A percentile compares a stretch with the other conserved stretches of the same genome.
Conservation (phyloP, 2,797 vertebrate genomes). For the Gymnoscopelus microlampas region DNA sequence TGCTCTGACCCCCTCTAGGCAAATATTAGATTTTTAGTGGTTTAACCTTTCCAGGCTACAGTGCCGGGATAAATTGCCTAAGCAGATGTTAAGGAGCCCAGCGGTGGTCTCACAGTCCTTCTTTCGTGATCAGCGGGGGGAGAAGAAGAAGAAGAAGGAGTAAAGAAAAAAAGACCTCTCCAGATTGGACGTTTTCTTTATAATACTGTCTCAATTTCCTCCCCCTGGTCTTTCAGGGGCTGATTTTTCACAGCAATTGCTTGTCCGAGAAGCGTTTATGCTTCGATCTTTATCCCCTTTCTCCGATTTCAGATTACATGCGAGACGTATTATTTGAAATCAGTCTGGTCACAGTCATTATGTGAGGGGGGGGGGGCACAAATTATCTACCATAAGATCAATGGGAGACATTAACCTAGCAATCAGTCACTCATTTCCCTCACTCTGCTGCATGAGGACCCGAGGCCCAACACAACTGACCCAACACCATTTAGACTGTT, state of each 20-base stretch:
- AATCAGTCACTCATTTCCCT: constrained; percentile 61
- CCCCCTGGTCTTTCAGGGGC: constrained; percentile 52
- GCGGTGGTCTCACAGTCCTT: constrained; percentile 67
- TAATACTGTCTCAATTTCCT: constrained; percentile 74
- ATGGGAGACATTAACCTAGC: constrained; percentile 67
- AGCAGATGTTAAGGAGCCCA: constrained; percentile 81
- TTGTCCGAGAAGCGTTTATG: constrained; percentile 19
- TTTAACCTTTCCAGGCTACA: constrained; percentile 85
- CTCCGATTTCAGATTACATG: constrained; percentile 61
- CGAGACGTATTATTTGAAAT: constrained; percentile 69
- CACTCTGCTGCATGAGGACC: constrained; percentile 46
- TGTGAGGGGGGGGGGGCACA: constrained; percentile 25
- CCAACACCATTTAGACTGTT: not conserved
- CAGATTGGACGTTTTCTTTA: constrained; percentile 70
- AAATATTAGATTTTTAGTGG: constrained; percentile 86
- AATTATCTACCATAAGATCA: constrained; percentile 68
- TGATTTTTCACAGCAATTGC: constrained; percentile 66
- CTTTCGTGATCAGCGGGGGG: constrained; percentile 70
- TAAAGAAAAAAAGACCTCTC: constrained; percentile 44
- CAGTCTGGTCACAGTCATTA: constrained; percentile 61
- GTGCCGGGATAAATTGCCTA: constrained; percentile 77
- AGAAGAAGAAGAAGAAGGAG: too few relatives aligned
- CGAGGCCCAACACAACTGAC: constrained; percentile 19
- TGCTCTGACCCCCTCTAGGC: constrained; percentile 84
- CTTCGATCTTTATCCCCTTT: constrained; percentile 54